phyloP scores from a whole-genome alignment of 2,888 invertebrate species.

The Arenicola marina region DNA sequence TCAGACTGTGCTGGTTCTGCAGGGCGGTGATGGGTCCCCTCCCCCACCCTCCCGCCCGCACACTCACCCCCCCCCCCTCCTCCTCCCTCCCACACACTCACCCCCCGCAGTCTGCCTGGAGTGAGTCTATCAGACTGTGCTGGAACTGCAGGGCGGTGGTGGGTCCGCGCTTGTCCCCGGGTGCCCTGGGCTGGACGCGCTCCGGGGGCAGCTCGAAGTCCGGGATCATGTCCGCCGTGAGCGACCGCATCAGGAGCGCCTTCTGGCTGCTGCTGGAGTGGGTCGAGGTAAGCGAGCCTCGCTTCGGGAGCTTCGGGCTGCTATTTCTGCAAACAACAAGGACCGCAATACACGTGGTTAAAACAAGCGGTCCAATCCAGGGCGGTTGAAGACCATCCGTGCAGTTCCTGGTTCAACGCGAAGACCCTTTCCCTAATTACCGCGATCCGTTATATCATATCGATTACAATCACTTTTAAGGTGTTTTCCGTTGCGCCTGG shows the following conservation, averaged over 20 bases:
- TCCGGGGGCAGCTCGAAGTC: conserved; percentile 41
- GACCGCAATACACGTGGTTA: no score
- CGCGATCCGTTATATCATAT: no score
- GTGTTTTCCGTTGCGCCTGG: no score
- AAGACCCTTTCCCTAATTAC: no score
- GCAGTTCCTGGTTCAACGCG: no score
- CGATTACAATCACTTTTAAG: no score
- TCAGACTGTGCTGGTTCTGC: conserved; percentile 3
- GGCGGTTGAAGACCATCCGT: no score
- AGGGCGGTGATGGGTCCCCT: background rate
- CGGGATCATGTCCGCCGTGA: conserved; percentile 27
- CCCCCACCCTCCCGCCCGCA: no score
- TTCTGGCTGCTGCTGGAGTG: background rate
- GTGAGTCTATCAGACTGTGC: background rate
- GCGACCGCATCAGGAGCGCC: conserved; percentile 12
- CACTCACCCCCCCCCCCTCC: no score
- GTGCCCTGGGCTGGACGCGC: conserved; percentile 37
- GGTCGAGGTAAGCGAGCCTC: background rate
- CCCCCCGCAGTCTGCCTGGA: background rate
- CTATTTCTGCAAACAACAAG: no score
- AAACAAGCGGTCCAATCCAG: no score
- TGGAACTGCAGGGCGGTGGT: conserved; percentile 4
- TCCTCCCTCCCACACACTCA: no score
- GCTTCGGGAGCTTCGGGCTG: background rate
- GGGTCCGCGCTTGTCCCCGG: background rate